Evolutionary conservation across 2,113 vertebrate species (phyloP).

Genomic region (Etheostoma spectabile): DNA sequence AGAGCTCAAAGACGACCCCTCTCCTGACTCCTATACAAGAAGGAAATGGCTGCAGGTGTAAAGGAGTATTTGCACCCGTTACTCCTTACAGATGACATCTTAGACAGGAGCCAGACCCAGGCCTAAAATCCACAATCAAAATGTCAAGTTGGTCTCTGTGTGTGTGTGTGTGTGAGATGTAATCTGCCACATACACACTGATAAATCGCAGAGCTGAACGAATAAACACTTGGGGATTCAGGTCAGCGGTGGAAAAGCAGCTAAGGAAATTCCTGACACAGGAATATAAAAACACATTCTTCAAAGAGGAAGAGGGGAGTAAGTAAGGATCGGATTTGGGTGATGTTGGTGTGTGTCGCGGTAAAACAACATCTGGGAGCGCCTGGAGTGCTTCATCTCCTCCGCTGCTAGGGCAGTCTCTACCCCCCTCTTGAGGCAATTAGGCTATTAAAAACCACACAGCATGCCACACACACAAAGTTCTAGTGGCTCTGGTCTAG

Average conservation of each 20-base stretch:
- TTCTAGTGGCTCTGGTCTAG: too few species aligned
- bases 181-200: neutral
- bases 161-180: too few species aligned
- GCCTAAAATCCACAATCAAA: too few species aligned
- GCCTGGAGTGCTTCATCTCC: conserved; percentile 53
- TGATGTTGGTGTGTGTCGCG: conserved; percentile 40
- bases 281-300: conserved; percentile 36
- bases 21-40: too few species aligned
- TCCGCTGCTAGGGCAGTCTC: conserved; percentile 28
- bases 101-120: too few species aligned
- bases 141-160: too few species aligned
- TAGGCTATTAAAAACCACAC: conserved; percentile 61
- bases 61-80: too few species aligned
- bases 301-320: conserved; percentile 37
- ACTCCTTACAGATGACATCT: too few species aligned
- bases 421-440: conserved; percentile 42
- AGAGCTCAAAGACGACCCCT: too few species aligned
- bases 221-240: conserved; percentile 53
- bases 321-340: conserved; percentile 56
- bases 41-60: too few species aligned
- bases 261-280: conserved; percentile 47
- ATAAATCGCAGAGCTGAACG: conserved; percentile 28
- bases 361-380: conserved; percentile 35
- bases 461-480: conserved; percentile 21
- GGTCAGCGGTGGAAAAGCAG: conserved; percentile 45